A percentile compares a stretch with the other conserved stretches of the same genome.
Evolutionary conservation across 2,797 vertebrate genomes (phyloP).

Genomic region (Sorex maritimensis): DNA sequence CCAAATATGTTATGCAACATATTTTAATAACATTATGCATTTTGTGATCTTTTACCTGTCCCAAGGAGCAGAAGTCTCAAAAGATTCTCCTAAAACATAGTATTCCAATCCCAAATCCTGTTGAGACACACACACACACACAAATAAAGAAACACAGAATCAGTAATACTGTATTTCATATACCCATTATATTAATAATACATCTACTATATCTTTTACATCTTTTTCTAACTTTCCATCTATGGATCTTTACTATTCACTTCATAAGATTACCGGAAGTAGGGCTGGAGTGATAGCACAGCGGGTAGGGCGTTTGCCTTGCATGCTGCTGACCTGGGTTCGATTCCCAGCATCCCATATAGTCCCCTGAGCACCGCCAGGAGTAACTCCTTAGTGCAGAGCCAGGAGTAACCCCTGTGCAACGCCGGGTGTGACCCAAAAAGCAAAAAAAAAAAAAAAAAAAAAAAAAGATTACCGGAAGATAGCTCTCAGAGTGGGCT

Average conservation of each 20-base stretch:
- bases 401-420: too few relatives aligned
- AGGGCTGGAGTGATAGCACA: too few relatives aligned
- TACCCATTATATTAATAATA: not conserved
- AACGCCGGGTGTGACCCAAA: too few relatives aligned
- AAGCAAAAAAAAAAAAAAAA: too few relatives aligned
- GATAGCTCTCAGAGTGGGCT: not conserved
- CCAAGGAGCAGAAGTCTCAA: constrained; percentile 99
- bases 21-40: constrained; percentile 8
- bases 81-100: constrained; percentile 98
- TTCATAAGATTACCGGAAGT: not conserved
- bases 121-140: constrained; percentile 71
- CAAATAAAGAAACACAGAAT: not conserved
- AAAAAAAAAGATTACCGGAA: not conserved
- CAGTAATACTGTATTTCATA: not conserved
- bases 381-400: too few relatives aligned
- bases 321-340: too few relatives aligned
- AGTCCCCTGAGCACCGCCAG: too few relatives aligned
- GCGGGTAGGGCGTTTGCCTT: too few relatives aligned
- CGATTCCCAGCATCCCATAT: too few relatives aligned
- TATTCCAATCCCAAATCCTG: constrained; percentile 99
- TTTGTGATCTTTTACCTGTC: constrained; percentile 95
- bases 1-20: not conserved
- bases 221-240: constrained; percentile 27
- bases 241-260: not conserved
- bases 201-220: too few relatives aligned